Conservation (phyloP, 2,888 invertebrate genomes). For the Callosobruchus maculatus region DNA sequence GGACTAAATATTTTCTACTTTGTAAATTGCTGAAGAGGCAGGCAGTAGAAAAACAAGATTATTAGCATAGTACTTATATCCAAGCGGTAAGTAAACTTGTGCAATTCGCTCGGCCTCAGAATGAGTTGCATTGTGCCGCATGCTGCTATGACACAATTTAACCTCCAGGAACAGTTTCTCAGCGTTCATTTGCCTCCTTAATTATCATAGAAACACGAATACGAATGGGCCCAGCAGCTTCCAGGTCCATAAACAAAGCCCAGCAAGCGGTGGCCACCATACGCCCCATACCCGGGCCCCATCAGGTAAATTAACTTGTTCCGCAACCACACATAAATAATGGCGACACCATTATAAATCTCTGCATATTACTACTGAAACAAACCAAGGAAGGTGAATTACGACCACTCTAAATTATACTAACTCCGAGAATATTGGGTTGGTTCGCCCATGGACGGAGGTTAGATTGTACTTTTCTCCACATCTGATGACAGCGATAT, state of each 20-base stretch:
- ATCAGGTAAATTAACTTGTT: constrained; percentile 23
- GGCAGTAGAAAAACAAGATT: too few species aligned
- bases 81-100: not conserved
- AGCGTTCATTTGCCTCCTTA: not conserved
- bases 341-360: constrained; percentile 20
- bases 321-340: constrained; percentile 21
- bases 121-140: not conserved
- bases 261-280: not conserved
- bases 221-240: not conserved
- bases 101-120: not conserved
- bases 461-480: not conserved
- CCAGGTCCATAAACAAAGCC: not conserved
- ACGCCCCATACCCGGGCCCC: not conserved
- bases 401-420: not conserved
- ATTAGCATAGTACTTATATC: too few species aligned
- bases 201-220: not conserved
- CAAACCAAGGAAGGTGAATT: not conserved
- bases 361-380: constrained; percentile 23
- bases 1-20: too few species aligned
- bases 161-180: not conserved
- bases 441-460: not conserved
- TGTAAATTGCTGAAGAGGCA: too few species aligned
- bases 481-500: too few species aligned
- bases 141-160: not conserved
- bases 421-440: not conserved